Conservation (phyloP, 1,140 invertebrate genomes). For the Lasioglossum baleicum region DNA sequence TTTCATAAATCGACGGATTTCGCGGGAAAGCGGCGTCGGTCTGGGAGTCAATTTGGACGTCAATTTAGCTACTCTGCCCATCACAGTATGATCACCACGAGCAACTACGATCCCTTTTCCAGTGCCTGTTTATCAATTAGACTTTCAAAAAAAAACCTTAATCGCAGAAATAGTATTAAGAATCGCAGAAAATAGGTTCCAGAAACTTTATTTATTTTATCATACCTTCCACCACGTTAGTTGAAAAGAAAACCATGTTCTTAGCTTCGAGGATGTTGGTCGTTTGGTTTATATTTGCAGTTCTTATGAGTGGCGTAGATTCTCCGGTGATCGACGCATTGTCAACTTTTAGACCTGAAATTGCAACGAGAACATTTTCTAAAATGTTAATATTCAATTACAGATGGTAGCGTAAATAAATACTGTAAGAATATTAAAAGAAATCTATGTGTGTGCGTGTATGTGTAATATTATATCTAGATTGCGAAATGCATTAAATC, state of each 20-base stretch:
- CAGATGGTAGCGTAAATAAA: background rate
- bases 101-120: slow-evolving; percentile 96
- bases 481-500: too few relatives aligned
- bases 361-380: background rate
- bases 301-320: slow-evolving; percentile 95
- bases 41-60: slow-evolving; percentile 97
- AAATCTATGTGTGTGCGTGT: too few relatives aligned
- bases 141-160: background rate
- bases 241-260: slow-evolving; percentile 98
- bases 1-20: slow-evolving; percentile 99
- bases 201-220: background rate
- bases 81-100: slow-evolving; percentile 98
- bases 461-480: too few relatives aligned
- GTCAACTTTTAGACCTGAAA: slow-evolving; percentile 90
- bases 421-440: too few relatives aligned
- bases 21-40: slow-evolving; percentile 97
- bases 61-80: slow-evolving; percentile 98
- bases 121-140: slow-evolving; percentile 82
- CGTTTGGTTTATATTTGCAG: slow-evolving; percentile 92
- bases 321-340: slow-evolving; percentile 96
- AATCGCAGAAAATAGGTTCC: background rate
- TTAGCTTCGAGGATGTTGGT: slow-evolving; percentile 97
- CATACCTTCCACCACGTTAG: slow-evolving; percentile 95
- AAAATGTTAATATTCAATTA: background rate
- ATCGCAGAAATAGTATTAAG: background rate